Conservation (phyloP, 2,113 vertebrate genomes). For the Solea solea region DNA sequence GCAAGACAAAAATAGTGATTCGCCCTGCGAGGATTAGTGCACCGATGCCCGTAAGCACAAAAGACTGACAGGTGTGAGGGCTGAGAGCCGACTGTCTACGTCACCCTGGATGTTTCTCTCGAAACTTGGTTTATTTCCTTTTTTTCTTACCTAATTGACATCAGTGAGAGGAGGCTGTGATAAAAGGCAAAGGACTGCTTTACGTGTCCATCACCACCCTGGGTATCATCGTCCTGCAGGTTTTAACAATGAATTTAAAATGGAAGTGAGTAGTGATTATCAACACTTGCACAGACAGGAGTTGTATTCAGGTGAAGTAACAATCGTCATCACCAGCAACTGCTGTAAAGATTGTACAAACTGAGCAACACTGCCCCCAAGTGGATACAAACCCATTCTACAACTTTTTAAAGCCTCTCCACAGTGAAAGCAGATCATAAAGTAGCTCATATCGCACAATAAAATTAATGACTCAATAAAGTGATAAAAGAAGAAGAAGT, state of each 20-base stretch:
- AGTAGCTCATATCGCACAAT: background rate
- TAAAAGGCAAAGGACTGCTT: background rate
- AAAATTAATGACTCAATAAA: no score
- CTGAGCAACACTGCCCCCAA: conserved; percentile 61
- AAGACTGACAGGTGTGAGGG: conserved; percentile 63
- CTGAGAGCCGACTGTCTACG: conserved; percentile 23
- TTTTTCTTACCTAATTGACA: background rate
- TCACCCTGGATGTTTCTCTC: background rate
- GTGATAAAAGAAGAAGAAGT: no score
- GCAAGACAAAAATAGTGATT: conserved; percentile 67
- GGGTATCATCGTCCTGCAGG: background rate
- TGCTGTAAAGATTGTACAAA: background rate
- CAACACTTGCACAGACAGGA: no score
- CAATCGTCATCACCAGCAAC: no score
- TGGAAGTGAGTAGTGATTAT: no score
- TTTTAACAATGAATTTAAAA: background rate
- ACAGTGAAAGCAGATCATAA: background rate
- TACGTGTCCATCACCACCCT: background rate
- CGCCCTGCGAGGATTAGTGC: conserved; percentile 52
- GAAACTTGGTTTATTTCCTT: background rate
- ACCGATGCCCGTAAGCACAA: conserved; percentile 56
- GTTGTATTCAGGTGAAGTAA: no score
- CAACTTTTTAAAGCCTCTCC: background rate
- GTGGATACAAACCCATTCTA: conserved; percentile 22
- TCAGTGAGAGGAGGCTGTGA: background rate